Evolutionary conservation across 2,797 vertebrate genomes (phyloP).

Genomic region (Gila robusta): DNA sequence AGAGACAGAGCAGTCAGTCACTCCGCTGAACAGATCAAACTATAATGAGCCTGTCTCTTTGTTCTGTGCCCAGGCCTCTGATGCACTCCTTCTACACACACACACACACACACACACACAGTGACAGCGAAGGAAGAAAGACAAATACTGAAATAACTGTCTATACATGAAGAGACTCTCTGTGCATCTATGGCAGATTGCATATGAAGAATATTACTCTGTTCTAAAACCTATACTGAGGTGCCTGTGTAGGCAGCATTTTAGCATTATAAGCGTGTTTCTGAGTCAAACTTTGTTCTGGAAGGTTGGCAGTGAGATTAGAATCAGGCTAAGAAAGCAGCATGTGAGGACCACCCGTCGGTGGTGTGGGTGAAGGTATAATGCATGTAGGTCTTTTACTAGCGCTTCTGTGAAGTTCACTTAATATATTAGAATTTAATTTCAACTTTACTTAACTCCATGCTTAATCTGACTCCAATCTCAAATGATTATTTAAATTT

Average conservation of each 20-base stretch:
- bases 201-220: neutral
- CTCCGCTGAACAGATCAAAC: conserved; percentile 45
- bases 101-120: neutral
- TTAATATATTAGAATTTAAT: neutral
- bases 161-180: conserved; percentile 22
- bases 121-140: conserved; percentile 14
- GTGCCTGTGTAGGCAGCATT: neutral
- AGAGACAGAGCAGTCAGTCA: conserved; percentile 13
- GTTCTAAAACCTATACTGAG: conserved; percentile 1
- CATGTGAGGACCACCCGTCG: neutral
- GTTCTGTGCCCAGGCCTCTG: conserved; percentile 36
- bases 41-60: conserved; percentile 51
- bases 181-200: conserved; percentile 10
- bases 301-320: neutral
- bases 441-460: neutral
- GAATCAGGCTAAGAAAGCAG: neutral
- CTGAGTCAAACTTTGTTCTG: neutral
- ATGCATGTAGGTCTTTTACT: neutral
- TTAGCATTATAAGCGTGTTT: conserved; percentile 19
- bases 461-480: neutral
- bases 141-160: conserved; percentile 24
- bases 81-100: conserved; percentile 10
- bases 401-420: neutral
- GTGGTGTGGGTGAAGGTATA: neutral
- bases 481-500: neutral